Evolutionary conservation across 1,140 invertebrate genomes (phyloP).

Genomic region (Idris sp.): DNA sequence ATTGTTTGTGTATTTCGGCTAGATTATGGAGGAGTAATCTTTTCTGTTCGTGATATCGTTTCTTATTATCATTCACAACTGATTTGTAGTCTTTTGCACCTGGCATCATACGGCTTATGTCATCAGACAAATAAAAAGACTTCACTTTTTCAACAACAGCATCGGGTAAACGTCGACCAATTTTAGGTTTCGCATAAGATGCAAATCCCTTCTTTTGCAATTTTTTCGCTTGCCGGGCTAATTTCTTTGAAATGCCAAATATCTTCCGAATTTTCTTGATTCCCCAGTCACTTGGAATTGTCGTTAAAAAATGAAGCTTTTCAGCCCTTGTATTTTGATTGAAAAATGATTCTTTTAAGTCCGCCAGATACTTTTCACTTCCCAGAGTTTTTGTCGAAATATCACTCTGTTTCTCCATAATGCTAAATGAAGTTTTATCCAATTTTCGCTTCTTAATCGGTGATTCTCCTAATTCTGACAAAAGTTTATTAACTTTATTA

Average conservation of each 20-base stretch:
- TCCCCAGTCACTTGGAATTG: conserved; percentile 10
- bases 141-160: neutral
- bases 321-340: neutral
- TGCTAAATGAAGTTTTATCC: neutral
- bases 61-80: neutral
- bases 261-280: conserved; percentile 13
- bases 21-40: conserved; percentile 5
- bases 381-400: neutral
- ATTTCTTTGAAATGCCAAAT: conserved; percentile 6
- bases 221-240: conserved; percentile 20
- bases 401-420: neutral
- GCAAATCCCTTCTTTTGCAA: conserved; percentile 10
- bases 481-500: neutral
- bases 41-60: conserved; percentile 7
- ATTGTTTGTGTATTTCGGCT: conserved; percentile 3
- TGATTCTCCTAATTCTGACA: neutral
- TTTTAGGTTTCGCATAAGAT: conserved; percentile 4
- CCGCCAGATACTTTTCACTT: conserved; percentile 5
- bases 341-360: conserved; percentile 9
- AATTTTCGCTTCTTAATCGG: neutral
- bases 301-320: conserved; percentile 14
- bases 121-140: conserved; percentile 3
- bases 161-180: conserved; percentile 2
- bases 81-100: conserved; percentile 5
- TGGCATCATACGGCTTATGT: neutral